Conservation (phyloP, 2,113 vertebrate genomes). For the Alectura lathami region DNA sequence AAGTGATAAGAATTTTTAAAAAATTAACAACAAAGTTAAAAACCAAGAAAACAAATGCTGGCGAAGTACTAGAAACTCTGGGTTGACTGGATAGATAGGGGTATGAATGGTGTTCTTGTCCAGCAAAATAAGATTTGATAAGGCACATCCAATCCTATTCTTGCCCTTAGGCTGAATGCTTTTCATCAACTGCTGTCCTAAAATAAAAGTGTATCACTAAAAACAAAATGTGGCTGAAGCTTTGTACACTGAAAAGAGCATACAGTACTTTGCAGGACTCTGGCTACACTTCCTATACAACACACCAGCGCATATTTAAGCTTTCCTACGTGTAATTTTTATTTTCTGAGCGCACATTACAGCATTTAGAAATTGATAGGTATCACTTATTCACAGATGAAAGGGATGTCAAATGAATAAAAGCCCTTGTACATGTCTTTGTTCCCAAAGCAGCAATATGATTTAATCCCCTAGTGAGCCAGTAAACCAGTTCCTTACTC, state of each 20-base stretch:
- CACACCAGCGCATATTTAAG: background rate
- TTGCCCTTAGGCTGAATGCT: background rate
- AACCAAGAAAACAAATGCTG: background rate
- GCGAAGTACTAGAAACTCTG: background rate
- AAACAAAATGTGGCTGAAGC: accelerated
- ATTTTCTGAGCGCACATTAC: background rate
- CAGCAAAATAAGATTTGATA: background rate
- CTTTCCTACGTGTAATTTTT: background rate
- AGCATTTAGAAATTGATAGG: background rate
- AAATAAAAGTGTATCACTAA: background rate
- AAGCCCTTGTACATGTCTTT: background rate
- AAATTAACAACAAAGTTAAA: background rate
- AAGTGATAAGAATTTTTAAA: background rate
- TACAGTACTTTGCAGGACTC: background rate
- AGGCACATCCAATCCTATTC: background rate
- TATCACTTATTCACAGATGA: background rate
- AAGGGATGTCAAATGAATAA: background rate
- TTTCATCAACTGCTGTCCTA: background rate
- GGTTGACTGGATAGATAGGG: background rate
- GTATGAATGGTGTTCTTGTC: background rate
- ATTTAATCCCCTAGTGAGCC: background rate
- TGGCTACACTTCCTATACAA: background rate
- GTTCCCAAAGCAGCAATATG: background rate
- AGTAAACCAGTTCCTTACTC: background rate
- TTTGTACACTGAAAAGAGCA: accelerated